Percentiles rank a stretch among this genome's conserved stretches.
phyloP scores from a whole-genome alignment of 2,797 vertebrate species.

The Ctenosaura bakeri region DNA sequence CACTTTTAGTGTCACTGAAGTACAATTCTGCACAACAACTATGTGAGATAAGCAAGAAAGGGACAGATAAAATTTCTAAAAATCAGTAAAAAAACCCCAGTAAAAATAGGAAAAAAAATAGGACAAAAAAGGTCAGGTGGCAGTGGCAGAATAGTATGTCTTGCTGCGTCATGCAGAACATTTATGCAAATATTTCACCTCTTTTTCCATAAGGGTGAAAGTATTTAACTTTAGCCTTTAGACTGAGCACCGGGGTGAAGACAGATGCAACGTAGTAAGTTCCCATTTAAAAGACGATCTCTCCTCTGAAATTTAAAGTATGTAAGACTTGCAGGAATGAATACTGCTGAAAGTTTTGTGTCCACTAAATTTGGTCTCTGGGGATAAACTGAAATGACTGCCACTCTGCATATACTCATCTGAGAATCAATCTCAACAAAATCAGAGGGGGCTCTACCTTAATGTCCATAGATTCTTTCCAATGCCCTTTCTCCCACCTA shows the following conservation, averaged over 20 bases:
- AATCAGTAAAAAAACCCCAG: neutral
- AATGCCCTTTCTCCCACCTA: neutral
- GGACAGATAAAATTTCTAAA: neutral
- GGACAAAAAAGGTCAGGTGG: neutral
- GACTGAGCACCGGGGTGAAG: neutral
- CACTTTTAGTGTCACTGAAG: neutral
- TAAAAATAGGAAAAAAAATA: too few species aligned
- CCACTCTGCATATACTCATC: neutral
- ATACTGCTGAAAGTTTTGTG: neutral
- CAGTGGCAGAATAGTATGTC: neutral
- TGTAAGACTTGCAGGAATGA: neutral
- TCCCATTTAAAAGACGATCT: neutral
- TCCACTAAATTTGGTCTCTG: neutral
- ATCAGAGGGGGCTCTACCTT: neutral
- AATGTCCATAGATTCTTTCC: neutral
- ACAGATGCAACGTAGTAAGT: neutral
- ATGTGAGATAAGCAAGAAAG: neutral
- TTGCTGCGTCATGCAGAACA: slow-evolving; percentile 37
- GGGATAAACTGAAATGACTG: neutral
- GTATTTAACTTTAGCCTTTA: slow-evolving; percentile 60
- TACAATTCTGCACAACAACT: neutral
- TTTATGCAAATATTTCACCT: slow-evolving; percentile 53
- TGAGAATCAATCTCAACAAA: neutral
- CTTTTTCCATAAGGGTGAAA: slow-evolving; percentile 41
- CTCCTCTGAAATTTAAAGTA: neutral